Evolutionary conservation across 2,888 invertebrate genomes (phyloP).

Genomic region (Lithosia quadra): DNA sequence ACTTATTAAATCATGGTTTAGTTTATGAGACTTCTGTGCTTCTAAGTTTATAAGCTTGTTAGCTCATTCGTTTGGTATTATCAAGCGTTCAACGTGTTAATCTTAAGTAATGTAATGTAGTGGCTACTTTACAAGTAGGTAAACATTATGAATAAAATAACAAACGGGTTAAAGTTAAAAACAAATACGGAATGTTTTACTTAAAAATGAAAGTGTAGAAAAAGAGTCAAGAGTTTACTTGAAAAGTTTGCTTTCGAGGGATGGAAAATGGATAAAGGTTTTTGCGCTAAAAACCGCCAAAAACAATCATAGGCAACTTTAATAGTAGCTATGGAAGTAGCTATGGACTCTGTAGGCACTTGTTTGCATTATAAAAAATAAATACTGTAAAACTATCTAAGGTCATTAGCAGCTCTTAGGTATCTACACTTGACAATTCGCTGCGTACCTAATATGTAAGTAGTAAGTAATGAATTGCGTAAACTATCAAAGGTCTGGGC

Average conservation of each 20-base stretch:
- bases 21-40: conserved; percentile 24
- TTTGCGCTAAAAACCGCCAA: too few relatives aligned
- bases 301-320: neutral
- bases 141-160: neutral
- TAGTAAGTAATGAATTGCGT: conserved; percentile 22
- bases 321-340: neutral
- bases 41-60: conserved; percentile 30
- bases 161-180: neutral
- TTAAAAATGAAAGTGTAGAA: too few relatives aligned
- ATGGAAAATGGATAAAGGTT: too few relatives aligned
- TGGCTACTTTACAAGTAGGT: neutral
- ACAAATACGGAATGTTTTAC: too few relatives aligned
- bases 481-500: conserved; percentile 32
- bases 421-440: neutral
- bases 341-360: neutral
- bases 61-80: conserved; percentile 38
- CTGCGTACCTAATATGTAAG: conserved; percentile 3
- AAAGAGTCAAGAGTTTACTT: too few relatives aligned
- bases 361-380: neutral
- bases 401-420: neutral
- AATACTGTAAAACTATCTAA: neutral
- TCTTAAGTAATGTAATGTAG: neutral
- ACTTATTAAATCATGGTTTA: conserved; percentile 51
- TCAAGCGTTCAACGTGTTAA: conserved; percentile 17
- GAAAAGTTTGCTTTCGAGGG: too few relatives aligned